phyloP scores from a whole-genome alignment of 2,113 vertebrate species.

The Aviceda subcristata region DNA sequence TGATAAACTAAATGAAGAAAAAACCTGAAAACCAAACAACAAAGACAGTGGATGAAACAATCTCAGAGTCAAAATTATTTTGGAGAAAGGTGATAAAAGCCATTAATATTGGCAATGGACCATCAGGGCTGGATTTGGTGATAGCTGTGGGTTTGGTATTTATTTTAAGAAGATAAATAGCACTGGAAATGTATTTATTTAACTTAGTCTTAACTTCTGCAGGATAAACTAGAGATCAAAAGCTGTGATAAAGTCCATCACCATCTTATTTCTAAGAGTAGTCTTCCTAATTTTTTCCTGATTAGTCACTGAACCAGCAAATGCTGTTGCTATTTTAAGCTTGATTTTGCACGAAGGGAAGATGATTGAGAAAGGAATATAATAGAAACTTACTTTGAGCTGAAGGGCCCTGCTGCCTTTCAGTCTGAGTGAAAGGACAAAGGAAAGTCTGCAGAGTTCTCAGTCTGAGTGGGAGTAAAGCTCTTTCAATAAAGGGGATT shows the following conservation, averaged over 20 bases:
- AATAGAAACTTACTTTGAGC: neutral
- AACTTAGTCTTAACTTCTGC: neutral
- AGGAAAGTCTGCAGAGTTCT: neutral
- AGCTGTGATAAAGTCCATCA: neutral
- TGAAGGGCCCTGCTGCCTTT: neutral
- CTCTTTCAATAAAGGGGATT: neutral
- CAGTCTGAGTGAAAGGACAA: neutral
- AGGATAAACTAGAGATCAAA: neutral
- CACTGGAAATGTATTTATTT: neutral
- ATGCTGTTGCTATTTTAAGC: neutral
- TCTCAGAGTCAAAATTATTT: neutral
- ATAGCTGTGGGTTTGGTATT: neutral
- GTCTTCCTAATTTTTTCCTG: neutral
- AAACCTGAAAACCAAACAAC: neutral
- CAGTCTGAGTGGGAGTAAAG: neutral
- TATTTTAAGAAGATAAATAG: neutral
- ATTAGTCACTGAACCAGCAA: neutral
- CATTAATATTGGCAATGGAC: neutral
- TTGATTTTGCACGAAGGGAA: conserved; percentile 2
- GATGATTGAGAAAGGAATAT: neutral
- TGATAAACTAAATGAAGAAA: neutral
- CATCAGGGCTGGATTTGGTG: neutral
- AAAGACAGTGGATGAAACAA: neutral
- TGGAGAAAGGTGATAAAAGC: neutral
- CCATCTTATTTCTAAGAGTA: neutral